phyloP scores from a whole-genome alignment of 2,113 vertebrate genomes.

The Columba livia region DNA sequence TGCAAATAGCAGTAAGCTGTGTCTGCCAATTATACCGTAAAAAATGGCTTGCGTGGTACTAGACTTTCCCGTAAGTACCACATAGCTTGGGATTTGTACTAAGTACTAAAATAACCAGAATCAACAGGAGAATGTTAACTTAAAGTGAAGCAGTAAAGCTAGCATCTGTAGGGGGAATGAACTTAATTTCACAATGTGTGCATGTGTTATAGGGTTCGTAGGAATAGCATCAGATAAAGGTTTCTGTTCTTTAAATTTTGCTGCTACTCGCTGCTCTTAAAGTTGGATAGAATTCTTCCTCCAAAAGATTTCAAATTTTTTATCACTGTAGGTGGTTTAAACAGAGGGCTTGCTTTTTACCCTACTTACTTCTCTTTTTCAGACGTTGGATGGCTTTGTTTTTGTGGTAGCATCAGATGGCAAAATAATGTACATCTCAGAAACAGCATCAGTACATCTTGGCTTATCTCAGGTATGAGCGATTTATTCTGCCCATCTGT shows the following conservation, averaged over 20 bases:
- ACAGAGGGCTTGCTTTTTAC: not conserved
- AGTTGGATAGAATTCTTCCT: not conserved
- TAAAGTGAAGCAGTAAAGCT: slow-evolving; percentile 58
- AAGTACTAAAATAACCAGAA: slow-evolving; percentile 54
- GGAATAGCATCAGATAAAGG: not conserved
- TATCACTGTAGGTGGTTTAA: not conserved
- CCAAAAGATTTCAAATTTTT: not conserved
- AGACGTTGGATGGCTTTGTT: slow-evolving; percentile 96
- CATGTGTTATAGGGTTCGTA: not conserved
- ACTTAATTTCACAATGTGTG: not conserved
- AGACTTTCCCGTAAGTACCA: slow-evolving; percentile 51
- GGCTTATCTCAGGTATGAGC: slow-evolving; percentile 91
- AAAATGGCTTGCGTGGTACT: slow-evolving; percentile 18
- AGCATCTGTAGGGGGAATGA: slow-evolving; percentile 23
- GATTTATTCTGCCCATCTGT: not conserved
- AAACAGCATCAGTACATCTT: slow-evolving; percentile 94
- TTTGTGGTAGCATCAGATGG: slow-evolving; percentile 95
- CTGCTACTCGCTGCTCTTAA: not conserved
- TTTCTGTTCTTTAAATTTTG: not conserved
- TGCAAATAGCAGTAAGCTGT: not conserved
- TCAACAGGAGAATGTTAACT: slow-evolving; percentile 32
- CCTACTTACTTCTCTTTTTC: slow-evolving; percentile 30
- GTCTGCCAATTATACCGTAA: slow-evolving; percentile 58
- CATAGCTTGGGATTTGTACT: slow-evolving; percentile 66
- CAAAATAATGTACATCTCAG: slow-evolving; percentile 98